Evolutionary conservation across 2,797 vertebrate genomes (phyloP), one percentile per base, ranked within the genome.

Genomic region (Ceryle rudis): DNA sequence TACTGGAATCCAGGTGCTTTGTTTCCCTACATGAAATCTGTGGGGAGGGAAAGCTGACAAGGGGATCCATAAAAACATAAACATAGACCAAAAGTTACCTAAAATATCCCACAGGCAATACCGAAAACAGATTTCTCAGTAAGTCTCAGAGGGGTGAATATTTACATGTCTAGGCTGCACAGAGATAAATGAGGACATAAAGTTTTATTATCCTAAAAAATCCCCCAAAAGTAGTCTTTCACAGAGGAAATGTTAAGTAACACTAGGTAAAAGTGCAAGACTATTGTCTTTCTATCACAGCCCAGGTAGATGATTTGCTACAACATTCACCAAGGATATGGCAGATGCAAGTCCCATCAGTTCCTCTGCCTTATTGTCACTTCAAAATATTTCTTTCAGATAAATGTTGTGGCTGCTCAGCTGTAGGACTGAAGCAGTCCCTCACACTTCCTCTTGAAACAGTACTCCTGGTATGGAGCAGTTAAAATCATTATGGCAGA

Each of bases 311-410:
- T 74, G 64, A 17, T 70, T 87, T 57, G 16, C 58, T 74, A 41
- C 28, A 37, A 31, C 44, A 35, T 90, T 74, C 0, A 0, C 41
- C 0, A 2, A 58, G 26, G 7, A 4, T 65, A 26, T 49, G 41
- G 44, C 14, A 72, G 18, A 55, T 4, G 2, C 42, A 29, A 6
- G 20, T 37, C 26, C 26, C 18, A 14, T 54, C 80, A 54, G 28
- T 8, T 67, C 29, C 64, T 67, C 42, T 26, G 13, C 52, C 39
- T 81, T 37, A 26, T 26, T 29, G 26, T 0, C 0, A 29, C 52
- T 41, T 72, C 28, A 41, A 67, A 7, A 16, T 49, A 33, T 58
- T 75, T 71, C 22, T 75, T 74, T 44, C 52, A 60, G 39, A 33
- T 42, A 39, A 60, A 39, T 17, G 31, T 41, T 35, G 8, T 42